Percentiles rank a stretch among this genome's conserved stretches.
phyloP scores from a whole-genome alignment of 1,140 invertebrate species.

The Diachasmimorpha longicaudata region DNA sequence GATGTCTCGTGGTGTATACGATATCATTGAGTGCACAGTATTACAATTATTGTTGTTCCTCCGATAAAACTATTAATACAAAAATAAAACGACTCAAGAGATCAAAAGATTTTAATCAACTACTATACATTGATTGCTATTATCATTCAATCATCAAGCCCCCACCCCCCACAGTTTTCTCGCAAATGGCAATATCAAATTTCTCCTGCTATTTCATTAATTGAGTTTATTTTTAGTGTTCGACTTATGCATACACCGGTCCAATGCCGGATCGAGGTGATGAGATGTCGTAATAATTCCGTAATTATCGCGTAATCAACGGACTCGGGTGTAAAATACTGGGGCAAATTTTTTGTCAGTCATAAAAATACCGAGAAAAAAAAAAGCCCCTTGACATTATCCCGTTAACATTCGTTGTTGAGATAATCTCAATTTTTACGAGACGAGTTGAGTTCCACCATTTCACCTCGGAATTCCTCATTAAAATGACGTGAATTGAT shows the following conservation, averaged over 20 bases:
- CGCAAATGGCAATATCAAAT: slow-evolving; percentile 48
- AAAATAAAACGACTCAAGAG: slow-evolving; percentile 2
- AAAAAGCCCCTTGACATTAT: too few species aligned
- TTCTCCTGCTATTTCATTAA: slow-evolving; percentile 25
- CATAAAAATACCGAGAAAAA: too few species aligned
- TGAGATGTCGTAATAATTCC: not conserved
- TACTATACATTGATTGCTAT: slow-evolving; percentile 49
- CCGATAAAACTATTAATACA: slow-evolving; percentile 2
- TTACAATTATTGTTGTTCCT: slow-evolving; percentile 14
- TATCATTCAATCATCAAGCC: slow-evolving; percentile 36
- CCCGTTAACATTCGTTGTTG: not conserved
- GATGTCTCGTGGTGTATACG: slow-evolving; percentile 24
- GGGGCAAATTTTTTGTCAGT: too few species aligned
- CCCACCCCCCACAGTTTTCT: not conserved
- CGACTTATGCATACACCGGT: not conserved
- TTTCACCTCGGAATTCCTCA: not conserved
- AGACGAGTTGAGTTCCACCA: not conserved
- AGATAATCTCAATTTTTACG: not conserved
- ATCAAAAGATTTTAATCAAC: slow-evolving; percentile 38
- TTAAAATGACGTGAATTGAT: not conserved
- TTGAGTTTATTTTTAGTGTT: not conserved
- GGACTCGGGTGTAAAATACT: too few species aligned
- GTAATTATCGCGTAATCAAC: too few species aligned
- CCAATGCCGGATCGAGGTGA: not conserved
- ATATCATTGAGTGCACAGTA: slow-evolving; percentile 9